These are phyloP conservation scores for Caenorhabditis doughertyi DNA, from an alignment of 2,888 invertebrate genomes.

Conservation along the genomic window DNA sequence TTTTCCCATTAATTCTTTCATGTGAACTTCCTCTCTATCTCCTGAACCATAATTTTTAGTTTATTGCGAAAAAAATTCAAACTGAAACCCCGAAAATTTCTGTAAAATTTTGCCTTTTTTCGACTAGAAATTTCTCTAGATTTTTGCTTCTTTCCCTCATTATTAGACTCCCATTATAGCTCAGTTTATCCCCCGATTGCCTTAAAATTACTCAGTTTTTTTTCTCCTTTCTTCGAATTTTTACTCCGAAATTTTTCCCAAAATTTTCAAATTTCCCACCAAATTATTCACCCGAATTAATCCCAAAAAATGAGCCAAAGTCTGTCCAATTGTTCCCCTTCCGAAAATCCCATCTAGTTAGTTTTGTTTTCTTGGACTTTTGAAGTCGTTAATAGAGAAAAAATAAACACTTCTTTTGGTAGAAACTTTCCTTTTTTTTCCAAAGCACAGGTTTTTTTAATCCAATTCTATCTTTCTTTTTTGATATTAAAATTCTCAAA, in stretches of 20 bases:
- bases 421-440: background rate
- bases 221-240: background rate
- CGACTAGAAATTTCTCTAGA: background rate
- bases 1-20: background rate
- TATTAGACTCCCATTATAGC: too few relatives aligned
- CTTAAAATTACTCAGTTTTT: too few relatives aligned
- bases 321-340: background rate
- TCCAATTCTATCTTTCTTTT: background rate
- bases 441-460: background rate
- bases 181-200: slow-evolving; percentile 4
- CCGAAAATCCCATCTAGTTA: background rate
- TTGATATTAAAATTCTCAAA: background rate
- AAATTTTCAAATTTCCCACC: background rate
- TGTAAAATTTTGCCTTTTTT: background rate
- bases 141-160: background rate
- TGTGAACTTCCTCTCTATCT: slow-evolving; percentile 15
- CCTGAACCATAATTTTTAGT: slow-evolving; percentile 2
- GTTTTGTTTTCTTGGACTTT: background rate
- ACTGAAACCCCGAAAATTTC: background rate
- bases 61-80: background rate
- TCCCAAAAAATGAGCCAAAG: slow-evolving; percentile 5
- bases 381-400: background rate
- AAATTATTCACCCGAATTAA: background rate
- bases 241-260: background rate
- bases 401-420: background rate